These are phyloP conservation scores for Nipponacmea schrenckii DNA, from an alignment of 2,888 invertebrate species.

Conservation along the genomic window DNA sequence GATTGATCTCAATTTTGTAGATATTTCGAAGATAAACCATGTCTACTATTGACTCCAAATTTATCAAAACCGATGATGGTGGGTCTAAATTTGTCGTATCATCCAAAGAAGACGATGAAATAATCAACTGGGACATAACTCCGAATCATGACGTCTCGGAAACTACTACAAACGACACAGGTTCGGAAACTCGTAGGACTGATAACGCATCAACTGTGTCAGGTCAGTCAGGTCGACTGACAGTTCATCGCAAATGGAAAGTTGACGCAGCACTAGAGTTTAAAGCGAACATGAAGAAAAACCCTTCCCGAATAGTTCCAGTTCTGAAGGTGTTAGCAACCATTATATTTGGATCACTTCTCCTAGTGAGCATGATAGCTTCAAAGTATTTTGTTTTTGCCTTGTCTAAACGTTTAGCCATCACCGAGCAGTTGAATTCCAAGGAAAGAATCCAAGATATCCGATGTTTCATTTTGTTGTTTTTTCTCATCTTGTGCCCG, in stretches of 20 bases:
- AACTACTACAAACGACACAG: too few species aligned
- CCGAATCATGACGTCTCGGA: too few species aligned
- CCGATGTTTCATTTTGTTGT: slow-evolving; percentile 34
- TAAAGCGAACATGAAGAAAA: neutral
- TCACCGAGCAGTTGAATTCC: neutral
- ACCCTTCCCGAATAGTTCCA: slow-evolving; percentile 20
- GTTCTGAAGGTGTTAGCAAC: slow-evolving; percentile 46
- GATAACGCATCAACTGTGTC: too few species aligned
- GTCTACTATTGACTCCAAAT: too few species aligned
- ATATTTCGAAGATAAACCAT: too few species aligned
- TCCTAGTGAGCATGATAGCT: slow-evolving; percentile 29
- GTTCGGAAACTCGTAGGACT: too few species aligned
- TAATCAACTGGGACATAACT: too few species aligned
- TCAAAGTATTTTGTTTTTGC: slow-evolving; percentile 38
- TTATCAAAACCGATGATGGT: too few species aligned
- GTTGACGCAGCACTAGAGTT: slow-evolving; percentile 1
- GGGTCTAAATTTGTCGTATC: too few species aligned
- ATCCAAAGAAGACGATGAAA: too few species aligned
- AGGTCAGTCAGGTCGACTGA: slow-evolving; percentile 6
- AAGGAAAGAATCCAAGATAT: neutral
- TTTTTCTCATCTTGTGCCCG: slow-evolving; percentile 39
- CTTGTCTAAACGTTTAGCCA: slow-evolving; percentile 27
- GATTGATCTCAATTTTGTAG: too few species aligned
- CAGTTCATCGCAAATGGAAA: slow-evolving; percentile 19
- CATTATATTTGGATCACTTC: slow-evolving; percentile 23